Evolutionary conservation across 2,113 vertebrate genomes (phyloP), one percentile per base, ranked within the genome.

Genomic region (Apteryx mantelli): DNA sequence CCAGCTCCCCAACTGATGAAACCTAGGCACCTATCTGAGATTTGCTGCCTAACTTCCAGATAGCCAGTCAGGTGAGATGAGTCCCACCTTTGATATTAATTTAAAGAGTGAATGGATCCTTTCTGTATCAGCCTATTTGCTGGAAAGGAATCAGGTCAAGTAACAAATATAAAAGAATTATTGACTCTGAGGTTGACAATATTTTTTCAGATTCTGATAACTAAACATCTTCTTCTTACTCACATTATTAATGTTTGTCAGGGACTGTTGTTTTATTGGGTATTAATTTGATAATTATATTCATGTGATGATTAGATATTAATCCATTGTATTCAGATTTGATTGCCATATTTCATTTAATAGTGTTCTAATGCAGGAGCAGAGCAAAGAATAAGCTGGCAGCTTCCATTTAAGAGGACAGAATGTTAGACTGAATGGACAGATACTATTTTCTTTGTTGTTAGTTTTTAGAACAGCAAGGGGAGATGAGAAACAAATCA

Each of bases 401-500:
- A 80, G 1, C 12, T 93, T 83, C 80, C 34, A 73, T 85, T 56
- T 81, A 82, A 85, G 58, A 32, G 63, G 16, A 30, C 9, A 38
- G 22, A 88, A 85, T 61, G 10, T 19, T 69, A 14, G 30, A 36
- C 25, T 65, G 75, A 90, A 83, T 22, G 38, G 65, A 79, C 85
- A 40, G 85, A 73, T 52, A 30, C 64, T 80, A 22, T 83, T 95
- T 91, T 60, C 24, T 30, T 86, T 77, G 38, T 84, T 80, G 74
- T 63, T 68, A 66, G 68, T n/a, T 85, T 94, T 95, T 89, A 89
- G n/a, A 91, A 60, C 12, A 85, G 56, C 46, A 68, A 68, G 70
- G 74, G 32, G 25, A 78, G 36, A 82, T 75, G 70, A 87, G 86
- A 89, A 52, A 79, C 70, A 85, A 92, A 92, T 83, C 80, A 86